Percentiles rank a stretch among this genome's conserved stretches.
Conservation (phyloP, 2,888 invertebrate genomes). For the Patella caerulea region DNA sequence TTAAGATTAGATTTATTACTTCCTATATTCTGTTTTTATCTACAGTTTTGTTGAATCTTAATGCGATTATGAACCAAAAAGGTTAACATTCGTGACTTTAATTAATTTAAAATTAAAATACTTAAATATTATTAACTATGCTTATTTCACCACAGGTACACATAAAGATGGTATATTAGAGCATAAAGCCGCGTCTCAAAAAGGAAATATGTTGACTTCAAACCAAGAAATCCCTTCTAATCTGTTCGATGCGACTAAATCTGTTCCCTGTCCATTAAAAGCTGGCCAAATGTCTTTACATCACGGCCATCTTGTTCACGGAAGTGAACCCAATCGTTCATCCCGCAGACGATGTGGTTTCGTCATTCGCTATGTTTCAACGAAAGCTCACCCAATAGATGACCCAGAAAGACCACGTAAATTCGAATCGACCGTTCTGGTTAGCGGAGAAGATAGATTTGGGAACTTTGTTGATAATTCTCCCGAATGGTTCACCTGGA, state of each 20-base stretch:
- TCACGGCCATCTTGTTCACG: conserved; percentile 52
- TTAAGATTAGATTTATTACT: no score
- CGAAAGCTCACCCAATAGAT: conserved; percentile 42
- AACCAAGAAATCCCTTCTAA: conserved; percentile 50
- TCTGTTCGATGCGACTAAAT: conserved; percentile 42
- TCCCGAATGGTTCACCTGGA: conserved; percentile 46
- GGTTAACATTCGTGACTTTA: no score
- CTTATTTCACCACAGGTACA: conserved; percentile 35
- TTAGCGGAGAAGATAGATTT: conserved; percentile 42
- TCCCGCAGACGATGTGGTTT: conserved; percentile 50
- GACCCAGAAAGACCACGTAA: conserved; percentile 48
- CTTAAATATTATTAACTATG: no score
- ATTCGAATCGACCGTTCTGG: conserved; percentile 48
- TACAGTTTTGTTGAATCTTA: no score
- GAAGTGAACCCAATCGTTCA: conserved; percentile 54
- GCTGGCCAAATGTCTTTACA: conserved; percentile 56
- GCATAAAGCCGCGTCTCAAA: conserved; percentile 39
- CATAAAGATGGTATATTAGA: conserved; percentile 50
- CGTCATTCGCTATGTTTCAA: conserved; percentile 55
- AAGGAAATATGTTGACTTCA: conserved; percentile 49
- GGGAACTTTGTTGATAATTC: conserved; percentile 45
- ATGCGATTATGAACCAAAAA: no score
- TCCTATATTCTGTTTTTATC: no score
- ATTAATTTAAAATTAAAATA: no score
- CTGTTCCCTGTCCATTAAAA: conserved; percentile 46